Conservation (phyloP, 2,888 invertebrate species). For the Tricholauxania praeusta region DNA sequence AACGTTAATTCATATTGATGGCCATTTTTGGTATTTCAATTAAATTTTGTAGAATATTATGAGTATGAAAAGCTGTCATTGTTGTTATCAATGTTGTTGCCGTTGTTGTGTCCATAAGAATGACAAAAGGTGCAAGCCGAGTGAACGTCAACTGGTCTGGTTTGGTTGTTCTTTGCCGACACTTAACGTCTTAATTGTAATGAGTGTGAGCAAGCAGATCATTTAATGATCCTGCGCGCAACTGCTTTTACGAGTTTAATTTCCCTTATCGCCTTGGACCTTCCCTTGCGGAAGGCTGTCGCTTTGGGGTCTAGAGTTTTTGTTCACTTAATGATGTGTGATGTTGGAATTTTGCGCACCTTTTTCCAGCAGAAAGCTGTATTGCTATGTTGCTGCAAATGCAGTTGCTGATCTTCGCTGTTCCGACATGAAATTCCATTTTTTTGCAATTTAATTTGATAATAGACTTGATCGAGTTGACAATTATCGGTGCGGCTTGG, state of each 20-base stretch:
- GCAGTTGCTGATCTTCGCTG: background rate
- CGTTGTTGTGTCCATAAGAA: constrained; percentile 29
- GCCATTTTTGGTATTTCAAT: constrained; percentile 66
- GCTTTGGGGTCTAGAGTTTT: constrained; percentile 37
- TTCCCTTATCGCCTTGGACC: background rate
- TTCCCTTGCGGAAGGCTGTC: background rate
- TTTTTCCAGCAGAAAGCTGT: constrained; percentile 15
- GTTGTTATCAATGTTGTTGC: background rate
- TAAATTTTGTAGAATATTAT: constrained; percentile 54
- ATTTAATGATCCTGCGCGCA: constrained; percentile 9
- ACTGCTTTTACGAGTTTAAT: constrained; percentile 25
- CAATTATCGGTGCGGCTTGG: no score
- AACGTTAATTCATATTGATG: constrained; percentile 46
- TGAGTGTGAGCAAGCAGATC: constrained; percentile 42
- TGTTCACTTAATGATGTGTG: constrained; percentile 51
- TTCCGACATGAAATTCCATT: constrained; percentile 8
- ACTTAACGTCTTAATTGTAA: constrained; percentile 44
- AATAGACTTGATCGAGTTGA: constrained; percentile 14
- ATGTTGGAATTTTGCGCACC: constrained; percentile 51
- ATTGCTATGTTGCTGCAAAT: background rate
- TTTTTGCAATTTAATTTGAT: constrained; percentile 27
- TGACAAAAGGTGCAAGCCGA: constrained; percentile 51
- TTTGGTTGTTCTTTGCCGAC: constrained; percentile 23
- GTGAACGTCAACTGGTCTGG: constrained; percentile 19
- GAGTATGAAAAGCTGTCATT: constrained; percentile 13